phyloP scores from a whole-genome alignment of 2,797 vertebrate genomes.

The Dipus sagitta region DNA sequence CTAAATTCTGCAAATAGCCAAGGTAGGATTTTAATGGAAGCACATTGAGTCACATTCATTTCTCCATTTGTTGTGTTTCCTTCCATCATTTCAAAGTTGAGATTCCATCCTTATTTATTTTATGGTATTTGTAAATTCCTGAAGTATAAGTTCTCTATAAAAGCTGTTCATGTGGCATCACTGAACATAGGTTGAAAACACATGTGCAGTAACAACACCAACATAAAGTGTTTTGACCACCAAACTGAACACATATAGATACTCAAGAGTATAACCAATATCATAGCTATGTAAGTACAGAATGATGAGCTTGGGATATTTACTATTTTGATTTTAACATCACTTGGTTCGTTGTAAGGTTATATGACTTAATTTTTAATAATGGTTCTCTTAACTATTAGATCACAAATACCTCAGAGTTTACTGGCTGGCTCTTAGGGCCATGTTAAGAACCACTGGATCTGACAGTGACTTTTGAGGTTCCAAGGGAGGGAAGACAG shows the following conservation, averaged over 20 bases:
- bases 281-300: not conserved
- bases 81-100: not conserved
- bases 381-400: not conserved
- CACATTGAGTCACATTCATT: not conserved
- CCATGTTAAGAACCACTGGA: not conserved
- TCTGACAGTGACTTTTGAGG: not conserved
- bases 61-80: not conserved
- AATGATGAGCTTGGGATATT: not conserved
- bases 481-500: not conserved
- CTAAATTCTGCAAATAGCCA: not conserved
- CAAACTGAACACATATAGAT: not conserved
- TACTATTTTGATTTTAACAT: not conserved
- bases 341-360: not conserved
- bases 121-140: not conserved
- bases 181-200: not conserved
- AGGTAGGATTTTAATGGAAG: not conserved
- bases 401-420: not conserved
- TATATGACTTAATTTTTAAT: constrained; percentile 5
- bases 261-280: not conserved
- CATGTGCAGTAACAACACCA: not conserved
- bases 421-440: not conserved
- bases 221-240: not conserved
- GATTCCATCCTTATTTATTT: not conserved
- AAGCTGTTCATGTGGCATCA: not conserved
- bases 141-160: not conserved